Percentiles rank a stretch among this genome's conserved stretches.
These are phyloP conservation scores for Boulengeromyrus knoepffleri DNA, from an alignment of 2,113 vertebrate species.

Conservation along the genomic window DNA sequence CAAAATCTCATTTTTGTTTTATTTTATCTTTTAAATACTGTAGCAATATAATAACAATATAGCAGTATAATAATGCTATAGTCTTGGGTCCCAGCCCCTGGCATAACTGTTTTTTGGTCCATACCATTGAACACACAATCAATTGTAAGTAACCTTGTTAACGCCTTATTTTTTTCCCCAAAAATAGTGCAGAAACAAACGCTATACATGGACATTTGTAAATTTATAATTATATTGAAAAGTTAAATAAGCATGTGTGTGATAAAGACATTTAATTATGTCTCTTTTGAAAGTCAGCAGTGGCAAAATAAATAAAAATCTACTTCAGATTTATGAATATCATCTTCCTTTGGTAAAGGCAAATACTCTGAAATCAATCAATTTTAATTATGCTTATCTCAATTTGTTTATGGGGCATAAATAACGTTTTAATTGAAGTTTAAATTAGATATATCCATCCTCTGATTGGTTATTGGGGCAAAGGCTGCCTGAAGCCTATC, in stretches of 20 bases:
- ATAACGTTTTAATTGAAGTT: conserved; percentile 12
- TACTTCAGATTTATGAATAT: not conserved
- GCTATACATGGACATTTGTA: not conserved
- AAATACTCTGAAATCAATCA: not conserved
- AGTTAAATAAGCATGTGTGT: not conserved
- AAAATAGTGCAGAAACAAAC: not conserved
- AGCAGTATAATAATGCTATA: not conserved
- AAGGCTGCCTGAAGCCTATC: not conserved
- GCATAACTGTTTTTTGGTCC: not conserved
- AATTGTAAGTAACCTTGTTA: not conserved
- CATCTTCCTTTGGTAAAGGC: not conserved
- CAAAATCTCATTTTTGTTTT: not conserved
- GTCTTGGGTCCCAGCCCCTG: not conserved
- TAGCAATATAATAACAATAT: not conserved
- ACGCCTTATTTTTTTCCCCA: not conserved
- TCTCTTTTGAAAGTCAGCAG: not conserved
- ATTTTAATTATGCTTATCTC: conserved; percentile 1
- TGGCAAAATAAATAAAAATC: not conserved
- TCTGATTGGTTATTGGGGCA: not conserved
- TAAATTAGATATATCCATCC: conserved; percentile 9
- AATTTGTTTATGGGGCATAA: conserved; percentile 7
- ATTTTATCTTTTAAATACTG: not conserved
- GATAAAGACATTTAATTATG: not conserved
- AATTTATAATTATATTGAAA: not conserved
- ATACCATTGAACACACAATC: not conserved